Evolutionary conservation across 2,113 vertebrate species (phyloP).

Genomic region (Megaptera novaeangliae): DNA sequence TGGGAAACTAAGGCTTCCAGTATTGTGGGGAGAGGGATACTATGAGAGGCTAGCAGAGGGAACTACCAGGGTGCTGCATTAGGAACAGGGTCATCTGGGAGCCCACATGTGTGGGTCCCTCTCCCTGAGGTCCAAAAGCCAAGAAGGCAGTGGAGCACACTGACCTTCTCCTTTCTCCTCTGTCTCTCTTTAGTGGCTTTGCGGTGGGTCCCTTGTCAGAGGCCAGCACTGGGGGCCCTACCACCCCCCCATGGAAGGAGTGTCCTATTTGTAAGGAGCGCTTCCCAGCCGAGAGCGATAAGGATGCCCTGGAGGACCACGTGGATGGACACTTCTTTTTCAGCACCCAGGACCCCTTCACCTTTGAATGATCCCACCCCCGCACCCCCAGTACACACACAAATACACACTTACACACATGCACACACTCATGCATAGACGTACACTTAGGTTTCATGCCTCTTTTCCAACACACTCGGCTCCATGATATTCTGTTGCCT

Average conservation of each 20-base stretch:
- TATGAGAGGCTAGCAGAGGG: background rate
- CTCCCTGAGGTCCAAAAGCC: background rate
- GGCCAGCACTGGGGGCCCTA: constrained; percentile 52
- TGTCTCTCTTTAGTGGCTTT: constrained; percentile 64
- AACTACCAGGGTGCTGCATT: background rate
- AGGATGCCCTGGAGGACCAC: constrained; percentile 73
- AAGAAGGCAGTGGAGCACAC: background rate
- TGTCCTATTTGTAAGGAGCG: constrained; percentile 76
- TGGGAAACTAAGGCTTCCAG: background rate
- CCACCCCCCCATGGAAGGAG: constrained; percentile 70
- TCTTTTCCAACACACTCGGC: background rate
- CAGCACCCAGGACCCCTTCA: constrained; percentile 77
- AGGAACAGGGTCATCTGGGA: background rate
- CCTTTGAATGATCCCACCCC: constrained; percentile 71
- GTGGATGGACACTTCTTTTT: constrained; percentile 78
- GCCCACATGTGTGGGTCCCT: background rate
- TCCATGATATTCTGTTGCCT: constrained; percentile 3
- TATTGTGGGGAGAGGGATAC: background rate
- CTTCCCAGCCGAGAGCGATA: constrained; percentile 71
- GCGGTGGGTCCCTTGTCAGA: constrained; percentile 63
- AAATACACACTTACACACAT: background rate
- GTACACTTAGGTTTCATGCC: background rate
- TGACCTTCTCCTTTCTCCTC: background rate
- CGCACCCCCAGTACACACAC: background rate
- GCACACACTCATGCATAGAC: background rate